These are phyloP conservation scores for Arenicola marina DNA, from an alignment of 2,888 invertebrate species.

Conservation along the genomic window DNA sequence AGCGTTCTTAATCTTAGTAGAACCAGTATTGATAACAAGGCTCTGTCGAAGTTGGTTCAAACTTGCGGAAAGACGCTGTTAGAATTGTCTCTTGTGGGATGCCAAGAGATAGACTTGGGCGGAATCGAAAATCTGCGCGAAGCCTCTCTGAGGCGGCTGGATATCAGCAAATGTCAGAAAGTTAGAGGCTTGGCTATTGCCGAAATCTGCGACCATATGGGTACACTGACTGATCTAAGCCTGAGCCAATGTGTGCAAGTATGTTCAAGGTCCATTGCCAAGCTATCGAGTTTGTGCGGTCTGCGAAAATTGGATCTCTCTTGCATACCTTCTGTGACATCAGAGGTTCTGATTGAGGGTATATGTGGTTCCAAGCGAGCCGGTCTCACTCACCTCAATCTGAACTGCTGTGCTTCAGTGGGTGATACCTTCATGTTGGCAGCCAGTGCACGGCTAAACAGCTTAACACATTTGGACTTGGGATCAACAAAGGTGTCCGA, in stretches of 20 bases:
- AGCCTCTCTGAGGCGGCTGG: conserved; percentile 67
- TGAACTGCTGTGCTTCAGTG: conserved; percentile 59
- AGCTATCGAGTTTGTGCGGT: too few species aligned
- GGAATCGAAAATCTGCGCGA: conserved; percentile 67
- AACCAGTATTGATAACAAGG: conserved; percentile 72
- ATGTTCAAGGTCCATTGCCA: too few species aligned
- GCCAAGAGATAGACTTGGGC: conserved; percentile 70
- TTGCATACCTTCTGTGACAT: too few species aligned
- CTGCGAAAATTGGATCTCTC: too few species aligned
- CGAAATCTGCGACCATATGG: conserved; percentile 68
- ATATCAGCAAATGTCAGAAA: conserved; percentile 70
- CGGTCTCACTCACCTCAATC: conserved; percentile 44
- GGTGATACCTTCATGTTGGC: conserved; percentile 69
- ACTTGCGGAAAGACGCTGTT: conserved; percentile 66
- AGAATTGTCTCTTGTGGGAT: conserved; percentile 66
- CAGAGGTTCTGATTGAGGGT: too few species aligned
- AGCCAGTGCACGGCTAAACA: conserved; percentile 68
- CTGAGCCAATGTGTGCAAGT: too few species aligned
- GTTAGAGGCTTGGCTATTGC: conserved; percentile 71
- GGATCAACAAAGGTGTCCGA: conserved; percentile 75
- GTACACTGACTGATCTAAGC: too few species aligned
- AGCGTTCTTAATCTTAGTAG: conserved; percentile 71
- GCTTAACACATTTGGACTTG: conserved; percentile 69
- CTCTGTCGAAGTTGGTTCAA: conserved; percentile 67
- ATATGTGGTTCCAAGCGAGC: conserved; percentile 57